These are phyloP conservation scores for Leptopilina myrica DNA, from an alignment of 2,888 invertebrate genomes.

Conservation along the genomic window DNA sequence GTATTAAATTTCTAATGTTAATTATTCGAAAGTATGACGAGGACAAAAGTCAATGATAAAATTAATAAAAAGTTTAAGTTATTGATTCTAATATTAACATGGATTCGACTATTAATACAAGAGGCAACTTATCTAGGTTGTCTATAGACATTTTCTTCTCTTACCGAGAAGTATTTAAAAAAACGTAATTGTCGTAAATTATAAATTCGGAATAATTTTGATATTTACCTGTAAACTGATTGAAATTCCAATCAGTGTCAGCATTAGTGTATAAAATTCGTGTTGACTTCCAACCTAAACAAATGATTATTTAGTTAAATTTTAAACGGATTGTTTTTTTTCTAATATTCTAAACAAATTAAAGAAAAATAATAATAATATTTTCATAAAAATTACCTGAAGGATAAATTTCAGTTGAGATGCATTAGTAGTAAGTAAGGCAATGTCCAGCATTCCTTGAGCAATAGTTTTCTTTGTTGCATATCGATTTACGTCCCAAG, in stretches of 20 bases:
- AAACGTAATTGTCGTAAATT: background rate
- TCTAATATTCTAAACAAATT: too few species aligned
- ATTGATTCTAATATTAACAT: conserved; percentile 3
- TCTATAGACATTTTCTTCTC: conserved; percentile 22
- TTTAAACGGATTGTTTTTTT: too few species aligned
- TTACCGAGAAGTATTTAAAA: background rate
- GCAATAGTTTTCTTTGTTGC: conserved; percentile 95
- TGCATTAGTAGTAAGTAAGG: conserved; percentile 91
- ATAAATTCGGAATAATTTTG: conserved; percentile 34
- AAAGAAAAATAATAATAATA: too few species aligned
- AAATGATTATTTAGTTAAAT: background rate
- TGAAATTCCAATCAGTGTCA: conserved; percentile 88
- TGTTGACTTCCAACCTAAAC: conserved; percentile 85
- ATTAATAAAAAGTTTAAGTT: conserved; percentile 15
- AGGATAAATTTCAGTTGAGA: conserved; percentile 92
- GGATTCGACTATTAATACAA: background rate
- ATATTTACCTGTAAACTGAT: conserved; percentile 88
- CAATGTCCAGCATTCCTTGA: conserved; percentile 93
- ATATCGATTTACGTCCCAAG: conserved; percentile 91
- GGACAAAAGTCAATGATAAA: background rate
- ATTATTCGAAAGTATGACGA: background rate
- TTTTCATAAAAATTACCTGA: conserved; percentile 75
- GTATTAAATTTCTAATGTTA: background rate
- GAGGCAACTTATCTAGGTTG: conserved; percentile 17
- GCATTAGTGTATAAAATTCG: conserved; percentile 90